Conservation (phyloP, 1,140 invertebrate species). For the Drosophila triauraria region DNA sequence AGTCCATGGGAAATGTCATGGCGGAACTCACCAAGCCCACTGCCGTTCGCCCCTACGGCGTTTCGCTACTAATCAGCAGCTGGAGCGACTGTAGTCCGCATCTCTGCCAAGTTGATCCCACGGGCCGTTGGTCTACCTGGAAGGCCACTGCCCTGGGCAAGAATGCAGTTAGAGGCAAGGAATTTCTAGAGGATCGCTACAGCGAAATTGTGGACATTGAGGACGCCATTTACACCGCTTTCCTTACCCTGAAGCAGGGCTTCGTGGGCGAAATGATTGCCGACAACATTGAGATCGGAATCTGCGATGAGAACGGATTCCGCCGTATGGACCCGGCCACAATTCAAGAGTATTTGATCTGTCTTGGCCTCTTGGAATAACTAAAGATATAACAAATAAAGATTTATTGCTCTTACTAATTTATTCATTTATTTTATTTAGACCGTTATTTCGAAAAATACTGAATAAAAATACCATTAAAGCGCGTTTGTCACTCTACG, state of each 20-base stretch:
- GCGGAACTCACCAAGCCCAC: slow-evolving; percentile 99
- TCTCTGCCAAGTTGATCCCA: slow-evolving; percentile 99
- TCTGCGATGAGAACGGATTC: slow-evolving; percentile 97
- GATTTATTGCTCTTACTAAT: no score
- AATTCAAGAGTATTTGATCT: slow-evolving; percentile 97
- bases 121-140: slow-evolving; percentile 99
- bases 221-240: slow-evolving; percentile 99
- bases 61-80: slow-evolving; percentile 98
- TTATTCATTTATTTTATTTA: no score
- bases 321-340: slow-evolving; percentile 94
- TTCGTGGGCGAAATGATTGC: slow-evolving; percentile 99
- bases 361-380: background rate
- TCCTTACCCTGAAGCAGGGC: slow-evolving; percentile 98
- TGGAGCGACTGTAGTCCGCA: slow-evolving; percentile 96
- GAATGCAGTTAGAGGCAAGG: slow-evolving; percentile 99
- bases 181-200: slow-evolving; percentile 99
- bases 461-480: background rate
- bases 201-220: slow-evolving; percentile 98
- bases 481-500: background rate
- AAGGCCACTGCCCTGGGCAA: slow-evolving; percentile 99
- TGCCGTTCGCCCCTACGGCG: slow-evolving; percentile 99
- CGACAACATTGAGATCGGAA: slow-evolving; percentile 99
- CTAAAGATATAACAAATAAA: no score
- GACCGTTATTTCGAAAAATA: background rate
- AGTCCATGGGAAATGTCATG: slow-evolving; percentile 98